Evolutionary conservation across 2,113 vertebrate genomes (phyloP), one percentile per base, ranked within the genome.

Genomic region (Lagenorhynchus albirostris): DNA sequence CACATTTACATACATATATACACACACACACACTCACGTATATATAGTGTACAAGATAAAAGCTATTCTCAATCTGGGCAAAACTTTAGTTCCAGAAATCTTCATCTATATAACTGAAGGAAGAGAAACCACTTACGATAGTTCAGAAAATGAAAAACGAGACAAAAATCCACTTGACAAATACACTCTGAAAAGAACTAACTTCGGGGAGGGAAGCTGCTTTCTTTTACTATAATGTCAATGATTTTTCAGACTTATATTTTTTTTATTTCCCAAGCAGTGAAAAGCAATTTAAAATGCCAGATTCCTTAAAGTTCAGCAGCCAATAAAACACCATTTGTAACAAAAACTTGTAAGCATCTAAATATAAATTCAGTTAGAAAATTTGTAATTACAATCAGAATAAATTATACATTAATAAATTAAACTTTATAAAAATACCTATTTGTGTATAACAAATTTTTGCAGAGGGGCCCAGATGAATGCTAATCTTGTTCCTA

Each of bases 321-420:
- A 82, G 31, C n/a, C 77, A 38, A 36, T 53, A 89, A 82, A 86
- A 82, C 26, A 83, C 23, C 15, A 80, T 44, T 97, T 86, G 17
- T 82, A 85, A 93, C 58, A 60, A 85, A 80, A 83, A 63, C n/a
- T 6, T 26, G 26, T 63, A 87, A 94, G 62, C 36, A 15, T 58
- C 31, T 62, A 93, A 89, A 71, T 25, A 81, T 18, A 95, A 94
- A 97, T 89, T 94, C 77, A 95, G 85, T 94, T 89, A 91, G 38
- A 94, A 74, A 96, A 95, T 65, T 5, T 77, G 3, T 74, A 95
- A 93, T 85, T 71, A 60, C 41, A 29, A 53, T 71, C 10, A 68
- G 13, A 89, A 90, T 92, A 82, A 92, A 44, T 84, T 47, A 89
- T 60, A 70, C 65, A 83, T 81, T 95, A 85, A 93, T 85, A 67